Evolutionary conservation across 1,140 invertebrate genomes (phyloP).

Genomic region (Phocides pigmalion): DNA sequence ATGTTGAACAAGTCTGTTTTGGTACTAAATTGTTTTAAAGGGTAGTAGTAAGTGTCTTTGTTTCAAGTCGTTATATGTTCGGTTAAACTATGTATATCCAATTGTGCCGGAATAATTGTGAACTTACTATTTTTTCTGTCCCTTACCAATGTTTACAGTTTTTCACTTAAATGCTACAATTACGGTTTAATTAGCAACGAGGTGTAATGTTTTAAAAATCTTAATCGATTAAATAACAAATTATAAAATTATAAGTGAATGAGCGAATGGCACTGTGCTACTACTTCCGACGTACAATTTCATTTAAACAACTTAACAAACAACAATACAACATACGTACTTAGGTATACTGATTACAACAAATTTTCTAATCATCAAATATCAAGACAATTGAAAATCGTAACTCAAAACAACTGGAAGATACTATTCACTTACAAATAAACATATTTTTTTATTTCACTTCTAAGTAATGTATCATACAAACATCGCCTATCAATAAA

Average conservation of each 20-base stretch:
- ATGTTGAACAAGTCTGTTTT: too few species aligned
- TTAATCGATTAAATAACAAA: background rate
- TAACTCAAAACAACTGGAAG: conserved; percentile 48
- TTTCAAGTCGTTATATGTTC: background rate
- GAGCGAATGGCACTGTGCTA: conserved; percentile 38
- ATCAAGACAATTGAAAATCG: conserved; percentile 6
- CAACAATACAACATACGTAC: background rate
- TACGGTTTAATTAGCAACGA: background rate
- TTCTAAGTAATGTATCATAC: conserved; percentile 18
- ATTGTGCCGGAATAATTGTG: conserved; percentile 8
- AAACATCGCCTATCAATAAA: conserved; percentile 32
- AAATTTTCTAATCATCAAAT: background rate
- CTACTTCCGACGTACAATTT: conserved; percentile 19
- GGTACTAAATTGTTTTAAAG: too few species aligned
- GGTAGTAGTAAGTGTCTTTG: too few species aligned
- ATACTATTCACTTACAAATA: conserved; percentile 44
- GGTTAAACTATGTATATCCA: background rate
- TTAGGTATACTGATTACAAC: background rate
- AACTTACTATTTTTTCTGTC: background rate
- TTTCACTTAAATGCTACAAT: background rate
- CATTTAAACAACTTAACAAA: background rate
- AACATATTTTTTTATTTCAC: conserved; percentile 39
- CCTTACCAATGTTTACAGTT: background rate
- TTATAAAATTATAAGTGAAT: conserved; percentile 2
- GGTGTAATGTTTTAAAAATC: background rate